Evolutionary conservation across 2,797 vertebrate species (phyloP).

Genomic region (Pseudochromis fuscus): DNA sequence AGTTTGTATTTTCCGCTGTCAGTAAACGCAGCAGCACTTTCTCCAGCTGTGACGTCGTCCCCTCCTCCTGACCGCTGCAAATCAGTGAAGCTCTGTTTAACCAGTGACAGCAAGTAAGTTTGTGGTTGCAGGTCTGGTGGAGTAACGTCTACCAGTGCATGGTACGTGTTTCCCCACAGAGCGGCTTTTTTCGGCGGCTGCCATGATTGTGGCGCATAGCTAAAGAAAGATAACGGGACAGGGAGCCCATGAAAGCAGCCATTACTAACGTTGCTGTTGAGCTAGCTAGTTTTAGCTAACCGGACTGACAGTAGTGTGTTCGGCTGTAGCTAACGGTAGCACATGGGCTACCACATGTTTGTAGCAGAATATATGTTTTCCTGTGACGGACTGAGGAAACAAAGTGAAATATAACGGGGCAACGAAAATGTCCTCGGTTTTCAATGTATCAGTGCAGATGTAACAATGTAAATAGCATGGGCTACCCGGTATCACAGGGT

Average conservation of each 20-base stretch:
- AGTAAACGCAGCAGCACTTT: not conserved
- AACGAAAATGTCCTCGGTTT: no score
- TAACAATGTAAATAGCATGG: no score
- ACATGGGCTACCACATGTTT: not conserved
- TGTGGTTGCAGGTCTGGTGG: not conserved
- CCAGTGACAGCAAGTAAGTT: conserved; percentile 42
- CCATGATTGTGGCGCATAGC: not conserved
- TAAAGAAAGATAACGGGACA: not conserved
- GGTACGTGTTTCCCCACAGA: conserved; percentile 13
- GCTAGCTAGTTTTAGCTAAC: not conserved
- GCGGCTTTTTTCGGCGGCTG: no score
- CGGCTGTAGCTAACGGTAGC: not conserved
- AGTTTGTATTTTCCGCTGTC: conserved; percentile 13
- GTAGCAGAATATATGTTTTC: not conserved
- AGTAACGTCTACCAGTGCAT: not conserved
- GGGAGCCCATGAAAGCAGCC: not conserved
- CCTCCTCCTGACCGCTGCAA: not conserved
- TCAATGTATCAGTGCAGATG: no score
- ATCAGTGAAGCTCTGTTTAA: no score
- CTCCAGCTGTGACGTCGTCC: not conserved
- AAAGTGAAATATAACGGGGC: no score
- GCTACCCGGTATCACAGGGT: no score
- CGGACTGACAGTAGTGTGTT: not conserved
- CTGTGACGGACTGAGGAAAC: no score
- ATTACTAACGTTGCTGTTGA: conserved; percentile 4